Evolutionary conservation across 1,140 invertebrate species (phyloP).

Genomic region (Achatina immaculata): DNA sequence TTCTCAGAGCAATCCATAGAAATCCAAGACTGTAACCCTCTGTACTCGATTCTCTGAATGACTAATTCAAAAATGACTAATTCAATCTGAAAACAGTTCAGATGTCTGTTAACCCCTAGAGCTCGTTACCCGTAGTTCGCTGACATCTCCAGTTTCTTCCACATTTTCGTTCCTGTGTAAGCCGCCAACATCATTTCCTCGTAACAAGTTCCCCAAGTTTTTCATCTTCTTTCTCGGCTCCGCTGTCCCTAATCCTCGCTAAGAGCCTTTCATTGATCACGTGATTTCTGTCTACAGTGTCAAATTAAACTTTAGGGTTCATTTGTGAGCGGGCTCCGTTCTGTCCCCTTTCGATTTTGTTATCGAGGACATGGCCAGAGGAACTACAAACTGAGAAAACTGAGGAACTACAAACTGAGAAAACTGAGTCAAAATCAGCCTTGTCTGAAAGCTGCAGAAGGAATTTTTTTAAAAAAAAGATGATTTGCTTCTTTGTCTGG

Average conservation of each 20-base stretch:
- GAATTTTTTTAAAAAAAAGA: too few species aligned
- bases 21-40: too few species aligned
- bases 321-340: too few species aligned
- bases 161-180: background rate
- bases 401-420: too few species aligned
- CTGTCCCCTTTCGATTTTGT: too few species aligned
- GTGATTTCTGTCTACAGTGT: background rate
- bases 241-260: background rate
- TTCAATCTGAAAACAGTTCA: background rate
- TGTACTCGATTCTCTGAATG: too few species aligned
- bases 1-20: too few species aligned
- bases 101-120: background rate
- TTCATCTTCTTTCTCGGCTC: background rate
- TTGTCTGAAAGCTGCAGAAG: too few species aligned
- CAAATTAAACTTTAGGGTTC: background rate
- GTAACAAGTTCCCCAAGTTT: background rate
- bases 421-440: too few species aligned
- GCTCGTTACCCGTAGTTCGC: background rate
- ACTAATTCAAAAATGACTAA: constrained; percentile 12
- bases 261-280: constrained; percentile 1
- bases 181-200: background rate
- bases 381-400: too few species aligned
- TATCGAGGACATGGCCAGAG: too few species aligned
- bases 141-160: background rate
- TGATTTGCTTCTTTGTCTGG: too few species aligned